phyloP scores from a whole-genome alignment of 2,888 invertebrate genomes.

The Tipula vernalis region DNA sequence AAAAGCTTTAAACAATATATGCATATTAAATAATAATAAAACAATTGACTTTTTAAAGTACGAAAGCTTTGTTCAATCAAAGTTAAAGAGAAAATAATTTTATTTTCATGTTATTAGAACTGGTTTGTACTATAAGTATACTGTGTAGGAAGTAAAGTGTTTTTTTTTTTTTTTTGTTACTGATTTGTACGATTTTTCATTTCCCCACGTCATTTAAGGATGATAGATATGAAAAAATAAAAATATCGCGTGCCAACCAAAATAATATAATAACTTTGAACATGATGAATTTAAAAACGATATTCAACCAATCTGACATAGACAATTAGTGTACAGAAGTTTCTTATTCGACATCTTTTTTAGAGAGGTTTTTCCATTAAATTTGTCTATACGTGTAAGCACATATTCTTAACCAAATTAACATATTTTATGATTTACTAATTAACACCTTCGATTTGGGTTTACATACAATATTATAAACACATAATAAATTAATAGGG shows the following conservation, averaged over 20 bases:
- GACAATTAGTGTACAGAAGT: not conserved
- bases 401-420: not conserved
- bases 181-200: not conserved
- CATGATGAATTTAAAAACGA: not conserved
- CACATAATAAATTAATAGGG: not conserved
- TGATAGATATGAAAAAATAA: not conserved
- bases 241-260: not conserved
- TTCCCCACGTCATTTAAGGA: not conserved
- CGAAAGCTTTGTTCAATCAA: not conserved
- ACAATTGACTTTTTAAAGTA: not conserved
- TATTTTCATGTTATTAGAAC: not conserved
- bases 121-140: too few species aligned
- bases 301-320: not conserved
- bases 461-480: not conserved
- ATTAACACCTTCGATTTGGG: not conserved
- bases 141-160: not conserved
- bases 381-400: not conserved
- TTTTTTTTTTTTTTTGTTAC: not conserved
- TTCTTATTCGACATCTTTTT: not conserved
- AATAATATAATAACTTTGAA: not conserved
- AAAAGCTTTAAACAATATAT: not conserved
- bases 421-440: not conserved
- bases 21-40: not conserved
- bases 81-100: not conserved
- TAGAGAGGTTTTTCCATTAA: not conserved